Conservation (phyloP, 2,797 vertebrate species). For the Hippopotamyrus pictus region DNA sequence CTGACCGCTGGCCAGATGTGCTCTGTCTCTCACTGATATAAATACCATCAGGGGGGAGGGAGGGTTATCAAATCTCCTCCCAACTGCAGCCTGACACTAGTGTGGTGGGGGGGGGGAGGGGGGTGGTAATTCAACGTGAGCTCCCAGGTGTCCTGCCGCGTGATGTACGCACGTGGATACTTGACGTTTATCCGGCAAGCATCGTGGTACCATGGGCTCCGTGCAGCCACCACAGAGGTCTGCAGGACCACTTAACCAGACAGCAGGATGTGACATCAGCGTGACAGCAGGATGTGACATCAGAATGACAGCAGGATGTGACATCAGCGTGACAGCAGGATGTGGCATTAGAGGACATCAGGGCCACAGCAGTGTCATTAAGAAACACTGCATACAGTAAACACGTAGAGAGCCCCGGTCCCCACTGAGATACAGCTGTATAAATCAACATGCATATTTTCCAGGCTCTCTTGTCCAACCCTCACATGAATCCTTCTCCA, state of each 20-base stretch:
- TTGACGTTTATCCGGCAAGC: background rate
- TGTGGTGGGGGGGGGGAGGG: background rate
- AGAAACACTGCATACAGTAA: background rate
- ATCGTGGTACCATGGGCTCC: background rate
- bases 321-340: background rate
- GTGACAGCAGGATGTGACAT: background rate
- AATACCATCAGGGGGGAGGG: background rate
- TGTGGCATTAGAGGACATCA: background rate
- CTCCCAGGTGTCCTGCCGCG: background rate
- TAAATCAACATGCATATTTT: background rate
- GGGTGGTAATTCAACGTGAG: background rate
- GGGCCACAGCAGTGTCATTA: background rate
- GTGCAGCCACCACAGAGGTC: background rate
- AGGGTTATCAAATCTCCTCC: background rate
- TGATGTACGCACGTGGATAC: background rate
- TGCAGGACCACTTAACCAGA: background rate
- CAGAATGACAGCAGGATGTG: no score
- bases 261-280: background rate
- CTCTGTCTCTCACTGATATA: constrained; percentile 2
- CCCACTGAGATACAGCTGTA: background rate
- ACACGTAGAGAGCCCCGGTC: background rate
- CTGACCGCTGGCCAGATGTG: background rate
- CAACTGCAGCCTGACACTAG: background rate
- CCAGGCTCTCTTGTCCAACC: background rate
- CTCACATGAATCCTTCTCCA: background rate